Evolutionary conservation across 2,888 invertebrate species (phyloP).

Genomic region (Microctonus brassicae): DNA sequence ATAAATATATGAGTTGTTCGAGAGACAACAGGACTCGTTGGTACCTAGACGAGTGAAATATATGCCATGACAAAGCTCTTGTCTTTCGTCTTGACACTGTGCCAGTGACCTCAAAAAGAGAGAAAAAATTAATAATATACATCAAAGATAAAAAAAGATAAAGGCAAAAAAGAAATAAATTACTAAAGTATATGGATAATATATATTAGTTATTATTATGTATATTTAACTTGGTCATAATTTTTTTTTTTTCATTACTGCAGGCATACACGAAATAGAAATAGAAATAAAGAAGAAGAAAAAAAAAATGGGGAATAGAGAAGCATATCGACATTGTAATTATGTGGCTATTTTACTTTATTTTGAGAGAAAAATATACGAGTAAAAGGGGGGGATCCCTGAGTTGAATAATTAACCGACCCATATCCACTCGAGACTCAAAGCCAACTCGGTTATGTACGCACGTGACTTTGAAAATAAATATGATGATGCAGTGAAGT

Average conservation of each 20-base stretch:
- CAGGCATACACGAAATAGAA: constrained; percentile 11
- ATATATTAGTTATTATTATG: neutral
- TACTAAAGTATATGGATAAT: neutral
- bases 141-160: neutral
- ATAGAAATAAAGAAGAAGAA: neutral
- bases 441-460: neutral
- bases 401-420: neutral
- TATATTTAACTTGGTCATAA: neutral
- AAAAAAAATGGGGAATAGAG: neutral
- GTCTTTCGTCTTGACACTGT: constrained; percentile 1
- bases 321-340: constrained; percentile 28
- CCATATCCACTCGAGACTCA: constrained; percentile 3
- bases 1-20: constrained; percentile 8
- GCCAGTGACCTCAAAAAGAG: neutral
- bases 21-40: neutral
- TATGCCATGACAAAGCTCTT: constrained; percentile 16
- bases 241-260: constrained; percentile 6
- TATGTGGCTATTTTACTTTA: neutral
- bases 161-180: neutral
- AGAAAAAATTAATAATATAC: neutral
- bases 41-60: constrained; percentile 4
- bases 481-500: neutral
- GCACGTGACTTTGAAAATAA: constrained; percentile 1
- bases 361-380: constrained; percentile 1
- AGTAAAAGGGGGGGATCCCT: neutral